Percentiles rank a stretch among this genome's conserved stretches.
Evolutionary conservation across 2,797 vertebrate species (phyloP).

Genomic region (Coregonus suidteri): DNA sequence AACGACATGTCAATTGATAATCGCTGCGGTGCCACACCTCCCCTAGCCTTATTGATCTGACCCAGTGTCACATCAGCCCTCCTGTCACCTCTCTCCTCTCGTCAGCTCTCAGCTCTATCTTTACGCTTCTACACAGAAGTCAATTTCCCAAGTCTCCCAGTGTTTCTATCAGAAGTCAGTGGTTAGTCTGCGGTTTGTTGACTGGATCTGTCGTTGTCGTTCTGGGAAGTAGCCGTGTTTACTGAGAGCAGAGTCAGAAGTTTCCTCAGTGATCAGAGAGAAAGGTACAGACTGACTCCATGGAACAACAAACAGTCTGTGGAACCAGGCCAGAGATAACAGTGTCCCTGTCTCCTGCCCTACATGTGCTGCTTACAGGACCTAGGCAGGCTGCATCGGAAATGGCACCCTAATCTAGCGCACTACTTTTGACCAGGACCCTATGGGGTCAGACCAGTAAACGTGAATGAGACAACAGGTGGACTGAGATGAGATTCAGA

Average conservation of each 20-base stretch:
- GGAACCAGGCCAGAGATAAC: conserved; percentile 50
- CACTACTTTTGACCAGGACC: background rate
- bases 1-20: background rate
- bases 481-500: background rate
- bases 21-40: background rate
- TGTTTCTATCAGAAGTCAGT: background rate
- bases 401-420: background rate
- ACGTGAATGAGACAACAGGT: conserved; percentile 23
- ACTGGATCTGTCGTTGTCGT: conserved; percentile 41
- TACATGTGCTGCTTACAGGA: conserved; percentile 9
- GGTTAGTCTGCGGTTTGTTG: conserved; percentile 35
- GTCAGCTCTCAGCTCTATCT: background rate
- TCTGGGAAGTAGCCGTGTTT: conserved; percentile 47
- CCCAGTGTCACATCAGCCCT: background rate
- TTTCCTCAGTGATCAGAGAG: conserved; percentile 57
- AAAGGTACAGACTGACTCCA: conserved; percentile 57
- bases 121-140: conserved; percentile 1
- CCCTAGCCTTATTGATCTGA: background rate
- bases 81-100: background rate
- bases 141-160: conserved; percentile 15
- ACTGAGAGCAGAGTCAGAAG: conserved; percentile 55
- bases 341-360: conserved; percentile 41
- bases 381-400: background rate
- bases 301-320: conserved; percentile 54
- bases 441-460: background rate